Conservation (phyloP, 2,113 vertebrate genomes). For the Pyxicephalus adspersus region DNA sequence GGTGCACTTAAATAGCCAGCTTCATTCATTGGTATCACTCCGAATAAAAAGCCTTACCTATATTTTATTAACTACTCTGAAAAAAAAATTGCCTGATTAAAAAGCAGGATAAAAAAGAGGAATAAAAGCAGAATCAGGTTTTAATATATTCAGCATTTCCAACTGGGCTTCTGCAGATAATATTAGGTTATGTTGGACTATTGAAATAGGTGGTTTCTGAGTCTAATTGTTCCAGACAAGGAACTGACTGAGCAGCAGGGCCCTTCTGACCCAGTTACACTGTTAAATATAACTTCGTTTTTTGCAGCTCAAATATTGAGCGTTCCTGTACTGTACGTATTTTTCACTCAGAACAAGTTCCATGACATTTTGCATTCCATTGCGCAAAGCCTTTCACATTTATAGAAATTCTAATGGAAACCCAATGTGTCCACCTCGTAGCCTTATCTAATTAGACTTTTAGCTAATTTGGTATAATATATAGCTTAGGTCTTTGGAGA, state of each 20-base stretch:
- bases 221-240: slow-evolving; percentile 49
- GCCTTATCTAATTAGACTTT: background rate
- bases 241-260: slow-evolving; percentile 37
- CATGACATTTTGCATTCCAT: slow-evolving; percentile 9
- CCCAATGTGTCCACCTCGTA: slow-evolving; percentile 10
- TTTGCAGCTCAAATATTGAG: background rate
- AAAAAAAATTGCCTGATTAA: slow-evolving; percentile 34
- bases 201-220: slow-evolving; percentile 45
- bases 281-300: slow-evolving; percentile 44
- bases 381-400: background rate
- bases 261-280: slow-evolving; percentile 44
- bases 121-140: slow-evolving; percentile 27
- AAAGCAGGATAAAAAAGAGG: slow-evolving; percentile 29
- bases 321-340: background rate
- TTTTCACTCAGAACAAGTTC: background rate
- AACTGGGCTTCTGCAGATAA: slow-evolving; percentile 25
- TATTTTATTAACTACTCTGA: slow-evolving; percentile 30
- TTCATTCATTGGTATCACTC: slow-evolving; percentile 18
- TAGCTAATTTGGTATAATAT: background rate
- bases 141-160: slow-evolving; percentile 27
- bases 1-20: background rate
- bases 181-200: slow-evolving; percentile 26
- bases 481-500: background rate
- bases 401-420: background rate
- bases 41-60: slow-evolving; percentile 35